phyloP scores from a whole-genome alignment of 2,888 invertebrate species.

The Fragum fragum region DNA sequence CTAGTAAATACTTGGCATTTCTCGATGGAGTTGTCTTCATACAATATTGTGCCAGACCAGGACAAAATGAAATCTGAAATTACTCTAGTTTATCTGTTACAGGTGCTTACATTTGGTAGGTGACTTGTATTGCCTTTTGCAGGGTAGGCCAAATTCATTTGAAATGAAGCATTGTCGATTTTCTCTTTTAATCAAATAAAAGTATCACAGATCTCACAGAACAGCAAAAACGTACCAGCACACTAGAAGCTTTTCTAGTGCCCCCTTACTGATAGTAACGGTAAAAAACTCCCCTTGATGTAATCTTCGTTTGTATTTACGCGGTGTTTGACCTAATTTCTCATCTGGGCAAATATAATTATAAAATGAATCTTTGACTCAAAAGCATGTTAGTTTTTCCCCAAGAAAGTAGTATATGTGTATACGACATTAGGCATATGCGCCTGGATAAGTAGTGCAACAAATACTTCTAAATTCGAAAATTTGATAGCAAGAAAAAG shows the following conservation, averaged over 20 bases:
- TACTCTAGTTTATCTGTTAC: too few species aligned
- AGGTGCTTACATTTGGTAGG: too few species aligned
- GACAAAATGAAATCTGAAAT: background rate
- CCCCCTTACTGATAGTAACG: background rate
- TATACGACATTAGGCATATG: too few species aligned
- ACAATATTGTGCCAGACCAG: background rate
- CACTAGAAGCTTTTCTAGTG: background rate
- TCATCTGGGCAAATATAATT: background rate
- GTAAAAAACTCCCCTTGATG: conserved; percentile 10
- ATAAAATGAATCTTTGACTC: background rate
- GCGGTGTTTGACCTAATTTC: conserved; percentile 16
- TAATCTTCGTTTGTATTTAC: conserved; percentile 23
- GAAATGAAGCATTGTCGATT: too few species aligned
- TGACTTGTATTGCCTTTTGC: too few species aligned
- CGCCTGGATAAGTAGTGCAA: too few species aligned
- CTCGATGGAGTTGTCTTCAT: conserved; percentile 17
- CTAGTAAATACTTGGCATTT: conserved; percentile 31
- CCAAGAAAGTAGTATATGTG: too few species aligned
- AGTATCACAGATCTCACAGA: background rate
- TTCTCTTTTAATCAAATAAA: too few species aligned
- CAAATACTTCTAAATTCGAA: too few species aligned
- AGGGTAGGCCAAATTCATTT: too few species aligned
- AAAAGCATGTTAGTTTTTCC: background rate
- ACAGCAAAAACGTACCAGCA: background rate
- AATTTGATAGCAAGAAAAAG: too few species aligned